Evolutionary conservation across 1,140 invertebrate genomes (phyloP).

Genomic region (Neuroterus valhalla): DNA sequence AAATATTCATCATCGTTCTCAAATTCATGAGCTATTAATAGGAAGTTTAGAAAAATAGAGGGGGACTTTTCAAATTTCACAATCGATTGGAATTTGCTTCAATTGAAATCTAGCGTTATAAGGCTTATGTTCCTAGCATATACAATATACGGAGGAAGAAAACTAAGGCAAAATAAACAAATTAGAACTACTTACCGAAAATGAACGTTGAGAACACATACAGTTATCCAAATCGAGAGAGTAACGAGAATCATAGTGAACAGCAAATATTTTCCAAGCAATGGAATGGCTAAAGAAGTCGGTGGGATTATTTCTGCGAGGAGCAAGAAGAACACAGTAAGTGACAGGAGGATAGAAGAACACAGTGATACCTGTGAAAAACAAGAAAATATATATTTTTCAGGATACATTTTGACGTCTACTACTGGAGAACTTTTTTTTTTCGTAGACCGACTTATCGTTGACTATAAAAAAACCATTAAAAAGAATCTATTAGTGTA

Average conservation of each 20-base stretch:
- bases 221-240: constrained; percentile 96
- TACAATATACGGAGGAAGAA: no score
- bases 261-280: constrained; percentile 95
- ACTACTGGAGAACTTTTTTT: not conserved
- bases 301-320: constrained; percentile 98
- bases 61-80: no score
- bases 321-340: constrained; percentile 98
- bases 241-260: constrained; percentile 99
- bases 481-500: no score
- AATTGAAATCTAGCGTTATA: no score
- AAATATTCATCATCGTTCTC: no score
- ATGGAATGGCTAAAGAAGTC: constrained; percentile 96
- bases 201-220: constrained; percentile 97
- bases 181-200: constrained; percentile 85
- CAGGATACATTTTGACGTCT: constrained; percentile 6
- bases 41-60: no score
- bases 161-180: no score
- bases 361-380: constrained; percentile 87
- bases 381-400: constrained; percentile 28
- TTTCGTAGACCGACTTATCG: no score
- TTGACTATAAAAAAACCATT: no score
- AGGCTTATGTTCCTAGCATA: no score
- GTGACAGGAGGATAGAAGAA: constrained; percentile 97
- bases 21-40: no score
- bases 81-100: no score